phyloP scores from a whole-genome alignment of 2,797 vertebrate genomes.

The Sciurus vulgaris region DNA sequence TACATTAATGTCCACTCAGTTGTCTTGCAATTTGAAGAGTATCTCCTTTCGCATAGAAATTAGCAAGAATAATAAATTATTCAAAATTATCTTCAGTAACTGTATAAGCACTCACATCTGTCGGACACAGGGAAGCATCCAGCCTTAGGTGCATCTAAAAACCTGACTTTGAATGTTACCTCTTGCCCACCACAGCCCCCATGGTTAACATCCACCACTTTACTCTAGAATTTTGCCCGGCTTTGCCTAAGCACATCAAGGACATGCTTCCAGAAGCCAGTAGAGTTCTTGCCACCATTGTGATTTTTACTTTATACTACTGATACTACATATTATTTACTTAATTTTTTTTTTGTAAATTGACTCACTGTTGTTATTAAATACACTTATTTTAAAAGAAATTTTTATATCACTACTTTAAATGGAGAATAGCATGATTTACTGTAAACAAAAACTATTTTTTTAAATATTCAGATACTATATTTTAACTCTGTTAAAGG shows the following conservation, averaged over 20 bases:
- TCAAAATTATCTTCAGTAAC: neutral
- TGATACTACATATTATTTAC: neutral
- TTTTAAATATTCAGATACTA: neutral
- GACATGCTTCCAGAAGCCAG: neutral
- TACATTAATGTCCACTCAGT: neutral
- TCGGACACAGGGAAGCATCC: neutral
- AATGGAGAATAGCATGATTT: constrained; percentile 33
- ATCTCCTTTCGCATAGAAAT: neutral
- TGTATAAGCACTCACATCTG: neutral
- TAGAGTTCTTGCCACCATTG: neutral
- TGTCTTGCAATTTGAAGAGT: neutral
- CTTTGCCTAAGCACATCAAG: neutral
- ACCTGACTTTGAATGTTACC: neutral
- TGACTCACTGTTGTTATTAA: neutral
- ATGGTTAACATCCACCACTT: neutral
- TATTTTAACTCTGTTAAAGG: constrained; percentile 35
- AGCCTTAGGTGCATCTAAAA: neutral
- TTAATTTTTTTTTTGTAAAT: constrained; percentile 6
- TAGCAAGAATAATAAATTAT: neutral
- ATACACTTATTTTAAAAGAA: constrained; percentile 32
- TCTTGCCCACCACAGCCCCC: neutral
- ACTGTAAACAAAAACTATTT: neutral
- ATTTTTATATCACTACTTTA: neutral
- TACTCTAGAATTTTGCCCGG: neutral
- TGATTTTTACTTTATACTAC: neutral